phyloP scores from a whole-genome alignment of 2,888 invertebrate species.

The Drosophila mettleri region DNA sequence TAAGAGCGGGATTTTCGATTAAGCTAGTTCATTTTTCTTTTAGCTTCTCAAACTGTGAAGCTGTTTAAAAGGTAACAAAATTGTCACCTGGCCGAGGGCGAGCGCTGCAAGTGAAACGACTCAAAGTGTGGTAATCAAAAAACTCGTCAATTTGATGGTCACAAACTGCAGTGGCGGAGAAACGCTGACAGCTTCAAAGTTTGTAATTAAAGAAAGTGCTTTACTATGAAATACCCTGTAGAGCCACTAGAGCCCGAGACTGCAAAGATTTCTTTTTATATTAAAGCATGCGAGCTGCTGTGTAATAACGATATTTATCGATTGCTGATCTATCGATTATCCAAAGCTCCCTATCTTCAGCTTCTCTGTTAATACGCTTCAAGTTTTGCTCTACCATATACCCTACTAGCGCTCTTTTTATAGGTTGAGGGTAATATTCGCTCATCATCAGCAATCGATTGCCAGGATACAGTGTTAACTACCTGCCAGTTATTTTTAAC shows the following conservation, averaged over 20 bases:
- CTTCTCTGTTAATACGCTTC: too few relatives aligned
- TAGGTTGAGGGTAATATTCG: not conserved
- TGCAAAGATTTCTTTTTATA: too few relatives aligned
- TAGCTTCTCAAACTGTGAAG: constrained; percentile 48
- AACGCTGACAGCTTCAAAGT: not conserved
- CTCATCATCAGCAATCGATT: not conserved
- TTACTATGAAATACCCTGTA: not conserved
- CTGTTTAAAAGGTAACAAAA: constrained; percentile 20
- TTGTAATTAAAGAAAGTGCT: not conserved
- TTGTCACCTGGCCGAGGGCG: not conserved
- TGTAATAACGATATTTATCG: too few relatives aligned
- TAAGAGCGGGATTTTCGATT: not conserved
- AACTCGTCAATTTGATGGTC: constrained; percentile 35
- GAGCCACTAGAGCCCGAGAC: not conserved
- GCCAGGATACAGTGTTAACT: not conserved
- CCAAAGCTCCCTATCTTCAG: too few relatives aligned
- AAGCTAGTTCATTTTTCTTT: not conserved
- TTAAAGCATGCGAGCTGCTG: too few relatives aligned
- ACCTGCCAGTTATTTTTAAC: not conserved
- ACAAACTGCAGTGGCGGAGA: not conserved
- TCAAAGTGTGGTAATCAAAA: not conserved
- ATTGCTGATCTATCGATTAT: too few relatives aligned
- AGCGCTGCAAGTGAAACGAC: not conserved
- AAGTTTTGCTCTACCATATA: too few relatives aligned
- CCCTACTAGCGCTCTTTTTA: too few relatives aligned